These are phyloP conservation scores for Leptopilina clavipes DNA, from an alignment of 1,140 invertebrate genomes.

Conservation along the genomic window DNA sequence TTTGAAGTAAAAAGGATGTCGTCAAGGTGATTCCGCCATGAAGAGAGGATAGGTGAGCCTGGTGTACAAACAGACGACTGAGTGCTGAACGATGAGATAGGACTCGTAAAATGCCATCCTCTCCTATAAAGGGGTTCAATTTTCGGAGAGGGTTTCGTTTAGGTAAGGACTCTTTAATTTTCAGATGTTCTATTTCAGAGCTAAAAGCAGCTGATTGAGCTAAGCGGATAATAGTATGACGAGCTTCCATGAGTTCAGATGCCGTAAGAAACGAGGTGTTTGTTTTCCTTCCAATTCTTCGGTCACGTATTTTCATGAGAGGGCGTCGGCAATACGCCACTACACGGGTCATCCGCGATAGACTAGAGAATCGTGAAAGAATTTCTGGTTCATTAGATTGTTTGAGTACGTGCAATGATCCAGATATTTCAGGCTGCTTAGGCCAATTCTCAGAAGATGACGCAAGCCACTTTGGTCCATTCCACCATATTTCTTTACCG, in stretches of 20 bases:
- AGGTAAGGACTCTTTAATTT: background rate
- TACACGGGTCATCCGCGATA: background rate
- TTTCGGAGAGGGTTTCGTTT: background rate
- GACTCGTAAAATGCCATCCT: no score
- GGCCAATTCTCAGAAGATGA: background rate
- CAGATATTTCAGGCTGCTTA: background rate
- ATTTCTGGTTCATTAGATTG: background rate
- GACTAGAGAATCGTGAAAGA: background rate
- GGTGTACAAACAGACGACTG: slow-evolving; percentile 47
- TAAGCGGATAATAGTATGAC: background rate
- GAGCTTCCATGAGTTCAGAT: background rate
- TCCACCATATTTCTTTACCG: slow-evolving; percentile 38
- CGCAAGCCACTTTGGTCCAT: slow-evolving; percentile 37
- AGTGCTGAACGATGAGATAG: background rate
- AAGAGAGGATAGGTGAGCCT: slow-evolving; percentile 51
- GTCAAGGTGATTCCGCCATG: slow-evolving; percentile 56
- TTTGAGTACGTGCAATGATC: background rate
- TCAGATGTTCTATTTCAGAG: background rate
- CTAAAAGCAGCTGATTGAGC: background rate
- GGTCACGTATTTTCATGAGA: background rate
- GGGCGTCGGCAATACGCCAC: background rate
- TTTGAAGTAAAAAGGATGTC: slow-evolving; percentile 42
- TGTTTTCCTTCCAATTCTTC: background rate
- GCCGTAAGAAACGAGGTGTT: background rate
- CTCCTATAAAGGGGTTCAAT: no score